Conservation (phyloP, 2,888 invertebrate species). For the Keiferia lycopersicella region DNA sequence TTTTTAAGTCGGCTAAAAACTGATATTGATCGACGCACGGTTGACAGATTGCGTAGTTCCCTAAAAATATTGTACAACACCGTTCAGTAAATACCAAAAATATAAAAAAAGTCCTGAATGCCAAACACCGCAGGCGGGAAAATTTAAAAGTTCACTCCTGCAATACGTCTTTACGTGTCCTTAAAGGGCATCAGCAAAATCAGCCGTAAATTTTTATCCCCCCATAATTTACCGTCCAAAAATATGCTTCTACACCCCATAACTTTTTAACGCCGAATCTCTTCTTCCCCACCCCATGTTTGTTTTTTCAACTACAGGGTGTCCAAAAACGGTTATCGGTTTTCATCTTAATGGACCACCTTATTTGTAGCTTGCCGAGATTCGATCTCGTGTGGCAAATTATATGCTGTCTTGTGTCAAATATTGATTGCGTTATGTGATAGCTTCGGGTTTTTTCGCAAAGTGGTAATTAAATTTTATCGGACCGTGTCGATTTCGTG, state of each 20-base stretch:
- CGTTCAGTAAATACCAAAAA: slow-evolving; percentile 10
- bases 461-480: slow-evolving; percentile 20
- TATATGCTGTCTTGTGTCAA: slow-evolving; percentile 37
- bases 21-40: not conserved
- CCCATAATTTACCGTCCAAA: slow-evolving; percentile 33
- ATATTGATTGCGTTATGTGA: slow-evolving; percentile 30
- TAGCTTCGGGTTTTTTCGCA: slow-evolving; percentile 22
- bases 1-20: not conserved
- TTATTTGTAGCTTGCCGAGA: slow-evolving; percentile 50
- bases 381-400: slow-evolving; percentile 45
- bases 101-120: slow-evolving; percentile 10
- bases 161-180: slow-evolving; percentile 22
- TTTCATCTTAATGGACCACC: slow-evolving; percentile 62
- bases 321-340: slow-evolving; percentile 31
- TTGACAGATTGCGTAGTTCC: not conserved
- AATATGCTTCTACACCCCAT: slow-evolving; percentile 11
- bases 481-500: slow-evolving; percentile 2
- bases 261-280: slow-evolving; percentile 3
- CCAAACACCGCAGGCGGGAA: slow-evolving; percentile 20
- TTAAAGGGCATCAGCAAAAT: slow-evolving; percentile 26
- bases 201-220: slow-evolving; percentile 27
- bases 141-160: slow-evolving; percentile 22
- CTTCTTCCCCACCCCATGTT: slow-evolving; percentile 33
- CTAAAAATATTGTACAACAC: not conserved
- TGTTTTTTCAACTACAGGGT: slow-evolving; percentile 34